Conservation (phyloP, 2,888 invertebrate genomes). For the Micoletzkya japonica region DNA sequence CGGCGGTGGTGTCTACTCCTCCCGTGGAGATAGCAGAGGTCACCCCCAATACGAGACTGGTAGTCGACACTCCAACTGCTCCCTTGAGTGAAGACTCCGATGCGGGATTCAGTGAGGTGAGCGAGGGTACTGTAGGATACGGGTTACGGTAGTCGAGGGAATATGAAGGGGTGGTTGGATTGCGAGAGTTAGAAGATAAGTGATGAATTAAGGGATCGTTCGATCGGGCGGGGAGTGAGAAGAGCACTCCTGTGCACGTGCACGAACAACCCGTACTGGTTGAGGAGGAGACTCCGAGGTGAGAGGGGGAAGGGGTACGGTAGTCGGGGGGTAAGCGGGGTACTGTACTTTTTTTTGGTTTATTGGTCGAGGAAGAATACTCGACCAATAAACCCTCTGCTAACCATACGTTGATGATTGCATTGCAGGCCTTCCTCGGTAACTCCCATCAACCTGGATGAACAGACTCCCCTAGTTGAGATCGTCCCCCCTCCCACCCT, state of each 20-base stretch:
- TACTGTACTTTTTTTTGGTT: no score
- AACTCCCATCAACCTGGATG: neutral
- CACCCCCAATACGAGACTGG: no score
- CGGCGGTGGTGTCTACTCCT: neutral
- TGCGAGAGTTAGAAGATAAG: neutral
- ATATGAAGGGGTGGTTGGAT: neutral
- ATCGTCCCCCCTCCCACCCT: neutral
- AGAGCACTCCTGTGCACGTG: conserved; percentile 20
- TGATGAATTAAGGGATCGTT: conserved; percentile 5
- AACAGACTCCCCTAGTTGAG: neutral
- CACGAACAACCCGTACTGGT: neutral
- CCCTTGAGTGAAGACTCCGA: conserved; percentile 14
- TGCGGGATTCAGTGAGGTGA: conserved; percentile 27
- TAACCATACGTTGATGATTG: neutral
- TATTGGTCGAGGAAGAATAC: no score
- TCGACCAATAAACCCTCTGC: no score
- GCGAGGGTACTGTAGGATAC: neutral
- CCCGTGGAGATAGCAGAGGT: no score
- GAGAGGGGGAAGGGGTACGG: conserved; percentile 4
- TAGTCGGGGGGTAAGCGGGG: neutral
- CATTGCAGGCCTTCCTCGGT: neutral
- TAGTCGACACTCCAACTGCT: neutral
- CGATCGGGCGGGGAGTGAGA: conserved; percentile 21
- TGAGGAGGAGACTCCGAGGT: conserved; percentile 23
- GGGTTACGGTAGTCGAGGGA: neutral